Percentiles rank a stretch among this genome's conserved stretches.
These are phyloP conservation scores for Meganola albula DNA, from an alignment of 2,888 invertebrate species.

Conservation along the genomic window DNA sequence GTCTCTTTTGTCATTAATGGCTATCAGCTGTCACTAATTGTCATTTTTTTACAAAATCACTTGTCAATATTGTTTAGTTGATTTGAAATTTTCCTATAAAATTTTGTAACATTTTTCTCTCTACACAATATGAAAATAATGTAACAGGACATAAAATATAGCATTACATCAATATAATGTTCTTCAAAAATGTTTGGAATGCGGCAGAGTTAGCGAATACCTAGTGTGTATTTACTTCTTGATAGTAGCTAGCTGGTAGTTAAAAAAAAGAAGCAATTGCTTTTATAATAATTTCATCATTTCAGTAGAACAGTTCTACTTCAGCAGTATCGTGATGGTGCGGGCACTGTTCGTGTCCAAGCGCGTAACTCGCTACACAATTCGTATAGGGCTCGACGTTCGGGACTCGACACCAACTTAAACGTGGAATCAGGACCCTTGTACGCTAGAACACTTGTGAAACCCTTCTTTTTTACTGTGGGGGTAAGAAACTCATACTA, in stretches of 20 bases:
- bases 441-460: slow-evolving; percentile 67
- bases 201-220: slow-evolving; percentile 53
- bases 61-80: slow-evolving; percentile 25
- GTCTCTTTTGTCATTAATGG: not conserved
- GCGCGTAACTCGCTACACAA: slow-evolving; percentile 58
- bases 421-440: slow-evolving; percentile 62
- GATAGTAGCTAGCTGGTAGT: too few relatives aligned
- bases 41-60: slow-evolving; percentile 11
- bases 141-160: slow-evolving; percentile 37
- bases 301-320: slow-evolving; percentile 40
- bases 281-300: too few relatives aligned
- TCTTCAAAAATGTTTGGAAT: slow-evolving; percentile 60
- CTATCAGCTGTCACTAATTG: slow-evolving; percentile 6
- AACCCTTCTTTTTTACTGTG: slow-evolving; percentile 81
- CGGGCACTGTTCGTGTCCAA: slow-evolving; percentile 39
- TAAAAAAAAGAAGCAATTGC: too few relatives aligned
- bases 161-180: slow-evolving; percentile 47
- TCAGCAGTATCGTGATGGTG: slow-evolving; percentile 28
- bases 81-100: slow-evolving; percentile 32
- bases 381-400: slow-evolving; percentile 39
- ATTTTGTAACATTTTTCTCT: slow-evolving; percentile 27
- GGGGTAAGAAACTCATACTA: slow-evolving; percentile 68
- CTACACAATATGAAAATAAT: slow-evolving; percentile 35
- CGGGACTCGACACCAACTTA: slow-evolving; percentile 47
- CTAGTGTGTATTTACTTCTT: slow-evolving; percentile 41